Evolutionary conservation across 2,888 invertebrate species (phyloP), one percentile per base, ranked within the genome.

Genomic region (Nomada fabriciana): DNA sequence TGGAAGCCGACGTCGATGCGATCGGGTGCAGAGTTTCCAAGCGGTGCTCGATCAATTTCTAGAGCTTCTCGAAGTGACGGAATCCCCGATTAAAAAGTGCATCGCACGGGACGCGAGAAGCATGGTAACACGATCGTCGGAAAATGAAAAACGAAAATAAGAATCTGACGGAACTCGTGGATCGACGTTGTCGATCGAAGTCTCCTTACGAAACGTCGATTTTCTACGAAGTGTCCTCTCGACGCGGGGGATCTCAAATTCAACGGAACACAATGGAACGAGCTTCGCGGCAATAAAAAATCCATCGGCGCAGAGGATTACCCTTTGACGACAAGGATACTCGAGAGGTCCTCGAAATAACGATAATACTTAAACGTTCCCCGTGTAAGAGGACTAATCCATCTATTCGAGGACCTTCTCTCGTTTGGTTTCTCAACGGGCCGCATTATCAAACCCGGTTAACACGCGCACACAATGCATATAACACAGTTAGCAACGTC

Each of bases 401-500:
- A 11, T 61, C 36, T 29, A 25, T 15, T 10, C 43, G 47, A 50
- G 57, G 69, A 57, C 18, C 18, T 18, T 0, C 29, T n/a, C 13
- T 23, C 60, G 20, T 69, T 18, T 25, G 18, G 43, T 43, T 53
- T 50, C 67, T 64, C 78, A 10, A 36, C n/a, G 15, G 18, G n/a
- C 5, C 52, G 65, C 67, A 63, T 83, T 82, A 78, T 78, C 72
- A 78, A 69, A 76, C 65, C 57, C 69, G 60, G 76, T 82, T 76
- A 80, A 76, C 80, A 74, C 67, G 74, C 75, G 57, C 79, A 75
- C 85, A 80, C 82, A 74, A 75, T 81, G 67, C 36, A 7, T 36
- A 5, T 83, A 82, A 86, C 59, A 53, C 76, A 70, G 77, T 86
- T 86, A 83, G 71, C 43, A 78, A 74, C 83, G 85, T 86, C 86